A percentile compares a stretch with the other conserved stretches of the same genome.
phyloP scores from a whole-genome alignment of 1,140 invertebrate species.

The Camponotus vicinus region DNA sequence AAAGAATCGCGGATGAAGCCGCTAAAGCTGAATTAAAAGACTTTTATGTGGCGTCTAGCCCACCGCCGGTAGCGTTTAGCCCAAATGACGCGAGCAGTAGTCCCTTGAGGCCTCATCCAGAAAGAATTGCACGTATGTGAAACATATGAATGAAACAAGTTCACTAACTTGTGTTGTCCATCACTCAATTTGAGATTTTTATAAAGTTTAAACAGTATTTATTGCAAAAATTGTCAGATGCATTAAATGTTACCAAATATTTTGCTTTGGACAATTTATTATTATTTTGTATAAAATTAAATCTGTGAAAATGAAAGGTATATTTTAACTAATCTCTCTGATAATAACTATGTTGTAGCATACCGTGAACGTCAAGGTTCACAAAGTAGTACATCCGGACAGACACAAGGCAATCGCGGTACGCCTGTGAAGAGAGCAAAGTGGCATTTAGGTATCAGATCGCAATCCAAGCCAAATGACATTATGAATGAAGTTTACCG shows the following conservation, averaged over 20 bases:
- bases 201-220: too few relatives aligned
- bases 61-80: slow-evolving; percentile 89
- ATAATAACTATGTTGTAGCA: slow-evolving; percentile 73
- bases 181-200: too few relatives aligned
- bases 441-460: slow-evolving; percentile 99
- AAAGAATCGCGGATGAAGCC: slow-evolving; percentile 97
- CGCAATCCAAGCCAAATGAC: slow-evolving; percentile 99
- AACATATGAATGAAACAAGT: slow-evolving; percentile 6
- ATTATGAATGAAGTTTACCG: slow-evolving; percentile 99
- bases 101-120: slow-evolving; percentile 95
- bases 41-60: slow-evolving; percentile 97
- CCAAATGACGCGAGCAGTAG: slow-evolving; percentile 85
- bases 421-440: slow-evolving; percentile 97
- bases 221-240: too few relatives aligned
- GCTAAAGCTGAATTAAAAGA: slow-evolving; percentile 98
- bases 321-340: background rate
- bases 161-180: too few relatives aligned
- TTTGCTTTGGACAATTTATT: slow-evolving; percentile 1
- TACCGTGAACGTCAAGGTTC: slow-evolving; percentile 82
- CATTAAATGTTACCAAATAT: background rate
- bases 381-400: slow-evolving; percentile 74
- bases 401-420: slow-evolving; percentile 83
- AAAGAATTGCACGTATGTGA: slow-evolving; percentile 95
- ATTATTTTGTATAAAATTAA: background rate
- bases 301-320: background rate